A percentile compares a stretch with the other conserved stretches of the same genome.
Conservation (phyloP, 2,888 invertebrate genomes). For the Omphaloscelis lunosa region DNA sequence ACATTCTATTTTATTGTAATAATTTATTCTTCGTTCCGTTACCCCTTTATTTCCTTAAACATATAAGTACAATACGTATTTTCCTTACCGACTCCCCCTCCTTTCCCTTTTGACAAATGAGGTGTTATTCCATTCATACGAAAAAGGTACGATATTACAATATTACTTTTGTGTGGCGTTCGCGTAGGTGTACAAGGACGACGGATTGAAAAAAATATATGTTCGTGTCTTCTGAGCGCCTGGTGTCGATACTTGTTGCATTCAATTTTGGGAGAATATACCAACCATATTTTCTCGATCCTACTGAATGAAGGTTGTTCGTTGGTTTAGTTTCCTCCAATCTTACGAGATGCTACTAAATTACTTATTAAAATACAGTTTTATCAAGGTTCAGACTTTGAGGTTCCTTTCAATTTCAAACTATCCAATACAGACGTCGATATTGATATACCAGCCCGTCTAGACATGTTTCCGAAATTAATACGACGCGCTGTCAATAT, state of each 20-base stretch:
- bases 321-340: neutral
- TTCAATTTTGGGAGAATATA: neutral
- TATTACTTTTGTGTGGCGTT: conserved; percentile 42
- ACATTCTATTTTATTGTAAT: conserved; percentile 42
- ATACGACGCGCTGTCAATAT: neutral
- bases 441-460: neutral
- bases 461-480: conserved; percentile 15
- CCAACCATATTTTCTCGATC: neutral
- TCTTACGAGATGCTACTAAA: neutral
- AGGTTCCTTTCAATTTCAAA: neutral
- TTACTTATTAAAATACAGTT: neutral
- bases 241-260: conserved; percentile 42
- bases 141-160: conserved; percentile 52
- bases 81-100: conserved; percentile 11
- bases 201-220: conserved; percentile 36
- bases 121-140: conserved; percentile 60
- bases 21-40: conserved; percentile 37
- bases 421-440: neutral
- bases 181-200: neutral
- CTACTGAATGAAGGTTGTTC: neutral
- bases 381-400: neutral
- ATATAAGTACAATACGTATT: conserved; percentile 36
- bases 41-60: conserved; percentile 29
- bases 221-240: conserved; percentile 15
- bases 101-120: conserved; percentile 53